These are phyloP conservation scores for Cosmorhoe ocellata DNA, from an alignment of 2,888 invertebrate species.

Conservation along the genomic window DNA sequence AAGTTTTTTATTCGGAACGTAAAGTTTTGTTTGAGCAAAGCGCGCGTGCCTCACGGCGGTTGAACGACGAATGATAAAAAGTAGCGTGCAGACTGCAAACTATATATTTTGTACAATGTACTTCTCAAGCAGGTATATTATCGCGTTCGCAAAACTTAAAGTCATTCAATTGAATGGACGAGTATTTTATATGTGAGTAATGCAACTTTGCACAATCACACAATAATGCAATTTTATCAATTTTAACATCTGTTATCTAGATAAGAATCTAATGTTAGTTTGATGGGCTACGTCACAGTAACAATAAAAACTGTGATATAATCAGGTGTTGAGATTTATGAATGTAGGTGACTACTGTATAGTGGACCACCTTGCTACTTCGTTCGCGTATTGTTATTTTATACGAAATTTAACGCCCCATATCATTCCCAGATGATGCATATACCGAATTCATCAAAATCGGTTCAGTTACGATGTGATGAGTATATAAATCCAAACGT, in stretches of 20 bases:
- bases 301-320: too few relatives aligned
- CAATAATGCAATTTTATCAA: constrained; percentile 1
- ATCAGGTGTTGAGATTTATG: too few relatives aligned
- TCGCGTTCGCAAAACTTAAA: constrained; percentile 7
- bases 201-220: constrained; percentile 1
- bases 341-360: too few relatives aligned
- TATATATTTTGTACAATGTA: constrained; percentile 37
- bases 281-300: too few relatives aligned
- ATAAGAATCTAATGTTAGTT: too few relatives aligned
- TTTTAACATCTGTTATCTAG: neutral
- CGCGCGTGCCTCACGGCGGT: constrained; percentile 50
- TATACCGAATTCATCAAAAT: too few relatives aligned
- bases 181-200: neutral
- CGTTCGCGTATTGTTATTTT: too few relatives aligned
- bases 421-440: too few relatives aligned
- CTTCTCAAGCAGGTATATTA: constrained; percentile 11
- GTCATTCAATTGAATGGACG: constrained; percentile 2
- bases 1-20: constrained; percentile 25
- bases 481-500: too few relatives aligned
- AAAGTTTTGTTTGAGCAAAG: constrained; percentile 30
- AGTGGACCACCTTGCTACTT: too few relatives aligned
- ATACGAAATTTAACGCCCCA: too few relatives aligned
- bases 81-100: constrained; percentile 36
- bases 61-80: constrained; percentile 61
- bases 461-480: too few relatives aligned